A percentile compares a stretch with the other conserved stretches of the same genome.
These are phyloP conservation scores for Acleris sparsana DNA, from an alignment of 2,888 invertebrate species.

Conservation along the genomic window DNA sequence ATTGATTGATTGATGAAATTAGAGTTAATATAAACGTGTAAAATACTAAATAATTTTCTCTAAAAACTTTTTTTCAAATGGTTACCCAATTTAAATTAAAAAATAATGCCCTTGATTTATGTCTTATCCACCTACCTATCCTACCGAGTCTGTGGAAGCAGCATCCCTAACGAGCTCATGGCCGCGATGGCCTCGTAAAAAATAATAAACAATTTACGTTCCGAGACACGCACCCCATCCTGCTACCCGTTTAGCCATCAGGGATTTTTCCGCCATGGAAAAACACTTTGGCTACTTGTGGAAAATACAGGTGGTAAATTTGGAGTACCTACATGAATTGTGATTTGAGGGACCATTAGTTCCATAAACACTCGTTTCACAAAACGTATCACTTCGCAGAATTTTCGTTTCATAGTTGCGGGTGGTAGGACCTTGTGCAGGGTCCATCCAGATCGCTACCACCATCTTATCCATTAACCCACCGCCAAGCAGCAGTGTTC, in stretches of 20 bases:
- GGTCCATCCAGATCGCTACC: too few relatives aligned
- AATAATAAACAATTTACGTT: conserved; percentile 83
- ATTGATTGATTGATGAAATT: too few relatives aligned
- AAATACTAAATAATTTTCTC: too few relatives aligned
- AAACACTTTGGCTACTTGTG: conserved; percentile 36
- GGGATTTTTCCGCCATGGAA: conserved; percentile 38
- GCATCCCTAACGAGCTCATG: conserved; percentile 56
- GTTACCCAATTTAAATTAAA: neutral
- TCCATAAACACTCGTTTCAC: too few relatives aligned
- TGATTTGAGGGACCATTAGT: neutral
- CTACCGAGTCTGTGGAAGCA: conserved; percentile 20
- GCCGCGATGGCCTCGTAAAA: conserved; percentile 75
- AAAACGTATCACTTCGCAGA: too few relatives aligned
- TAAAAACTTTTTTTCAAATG: too few relatives aligned
- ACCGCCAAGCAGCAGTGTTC: too few relatives aligned
- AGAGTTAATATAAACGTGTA: too few relatives aligned
- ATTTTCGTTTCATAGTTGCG: too few relatives aligned
- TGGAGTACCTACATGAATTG: neutral
- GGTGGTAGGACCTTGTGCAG: too few relatives aligned
- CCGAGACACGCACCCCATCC: conserved; percentile 73
- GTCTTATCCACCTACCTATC: neutral
- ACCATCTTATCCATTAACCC: too few relatives aligned
- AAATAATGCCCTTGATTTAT: neutral
- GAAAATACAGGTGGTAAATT: neutral
- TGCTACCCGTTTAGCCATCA: conserved; percentile 49